Evolutionary conservation across 2,888 invertebrate genomes (phyloP), one percentile per base, ranked within the genome.

Genomic region (Gibbula magus): DNA sequence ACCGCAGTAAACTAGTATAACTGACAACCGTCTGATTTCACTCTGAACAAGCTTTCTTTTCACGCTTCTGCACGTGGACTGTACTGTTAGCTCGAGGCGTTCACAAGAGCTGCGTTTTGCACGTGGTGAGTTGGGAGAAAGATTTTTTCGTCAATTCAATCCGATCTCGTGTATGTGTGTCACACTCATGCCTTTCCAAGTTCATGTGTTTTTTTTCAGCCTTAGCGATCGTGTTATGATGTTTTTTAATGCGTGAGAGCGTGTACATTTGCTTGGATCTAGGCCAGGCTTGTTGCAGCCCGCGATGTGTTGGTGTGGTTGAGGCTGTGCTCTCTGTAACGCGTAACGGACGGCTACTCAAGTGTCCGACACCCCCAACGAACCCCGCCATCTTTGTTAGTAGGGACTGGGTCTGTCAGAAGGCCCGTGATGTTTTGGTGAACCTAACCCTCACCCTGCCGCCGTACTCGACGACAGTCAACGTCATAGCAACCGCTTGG

Each of bases 381-480:
- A 35, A 32, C 32, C 39, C 35, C 70, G 70, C 70, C 70, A 70
- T 70, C 70, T 70, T 70, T 70, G 70, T 70, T 70, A 70, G 20
- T 18, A 35, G 29, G 70, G 35, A 32, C 39, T 35, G 20, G 70
- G 35, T 3, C 56, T 56, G 25, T 22, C 29, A n/a, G 70, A 70
- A 16, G 35, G n/a, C 35, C 35, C 25, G 61, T 25, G 61, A 70
- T 70, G 70, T 70, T 70, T 70, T 70, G 70, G 70, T 70, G 32
- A 35, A n/a, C 10, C 13, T 45, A 45, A 45, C 45, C 10, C 45
- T 45, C 45, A 45, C 13, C 1, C 8, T 45, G 45, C 45, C 45
- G 45, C 45, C 10, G 45, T 45, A 45, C 45, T 45, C 45, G 45
- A 45, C 45, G 45, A 45, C 45, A 45, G 45, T 45, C 45, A 45